A percentile compares a stretch with the other conserved stretches of the same genome.
These are phyloP conservation scores for Halichondria panicea DNA, from an alignment of 37 sponge, comb jelly and placozoan genomes.

Conservation along the genomic window DNA sequence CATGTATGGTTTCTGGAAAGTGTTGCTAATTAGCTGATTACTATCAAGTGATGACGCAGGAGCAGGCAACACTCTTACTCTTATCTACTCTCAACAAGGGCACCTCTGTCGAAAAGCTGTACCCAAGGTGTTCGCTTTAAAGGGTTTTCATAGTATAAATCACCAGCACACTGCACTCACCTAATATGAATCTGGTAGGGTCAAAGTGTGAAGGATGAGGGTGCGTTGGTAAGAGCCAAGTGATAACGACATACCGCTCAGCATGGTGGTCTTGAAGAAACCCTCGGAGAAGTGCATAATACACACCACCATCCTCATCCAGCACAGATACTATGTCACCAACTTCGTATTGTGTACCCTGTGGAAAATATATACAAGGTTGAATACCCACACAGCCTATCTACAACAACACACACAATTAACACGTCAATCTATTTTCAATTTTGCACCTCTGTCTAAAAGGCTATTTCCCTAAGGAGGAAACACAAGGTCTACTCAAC, in stretches of 20 bases:
- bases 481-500: too few species aligned
- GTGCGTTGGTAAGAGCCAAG: constrained; percentile 68
- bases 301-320: constrained; percentile 65
- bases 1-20: too few species aligned
- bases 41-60: too few species aligned
- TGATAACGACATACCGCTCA: constrained; percentile 53
- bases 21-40: too few species aligned
- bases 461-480: too few species aligned
- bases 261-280: constrained; percentile 76
- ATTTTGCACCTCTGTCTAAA: too few species aligned
- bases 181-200: constrained; percentile 64
- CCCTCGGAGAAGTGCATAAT: constrained; percentile 69
- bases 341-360: constrained; percentile 68
- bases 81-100: too few species aligned
- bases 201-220: constrained; percentile 77
- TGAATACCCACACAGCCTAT: too few species aligned
- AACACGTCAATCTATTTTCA: too few species aligned
- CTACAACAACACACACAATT: too few species aligned
- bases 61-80: too few species aligned
- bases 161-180: constrained; percentile 14
- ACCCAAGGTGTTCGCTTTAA: not conserved
- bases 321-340: constrained; percentile 80
- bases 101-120: not conserved
- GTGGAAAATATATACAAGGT: not conserved
- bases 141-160: too few species aligned